These are phyloP conservation scores for Orchestes rusci DNA, from an alignment of 2,888 invertebrate genomes.

Conservation along the genomic window DNA sequence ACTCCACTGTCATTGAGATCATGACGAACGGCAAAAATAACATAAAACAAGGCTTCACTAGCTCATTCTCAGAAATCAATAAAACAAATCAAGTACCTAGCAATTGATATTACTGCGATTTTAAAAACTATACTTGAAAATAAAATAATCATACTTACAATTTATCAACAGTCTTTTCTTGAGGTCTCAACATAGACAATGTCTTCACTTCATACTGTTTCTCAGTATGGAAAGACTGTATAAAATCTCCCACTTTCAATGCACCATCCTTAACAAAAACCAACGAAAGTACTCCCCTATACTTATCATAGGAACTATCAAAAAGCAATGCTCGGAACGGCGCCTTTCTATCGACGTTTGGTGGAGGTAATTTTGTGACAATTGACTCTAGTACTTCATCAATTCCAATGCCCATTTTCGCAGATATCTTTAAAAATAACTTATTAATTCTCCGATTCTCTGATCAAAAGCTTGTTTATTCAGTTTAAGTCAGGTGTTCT, in stretches of 20 bases:
- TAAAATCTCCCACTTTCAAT: constrained; percentile 64
- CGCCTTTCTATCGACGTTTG: constrained; percentile 51
- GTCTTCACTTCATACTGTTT: constrained; percentile 74
- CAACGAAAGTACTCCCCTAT: constrained; percentile 72
- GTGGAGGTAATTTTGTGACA: constrained; percentile 71
- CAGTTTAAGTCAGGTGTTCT: no score
- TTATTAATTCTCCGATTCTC: not conserved
- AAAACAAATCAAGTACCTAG: no score
- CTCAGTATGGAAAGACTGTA: constrained; percentile 62
- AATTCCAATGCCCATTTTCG: constrained; percentile 84
- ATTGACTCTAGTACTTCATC: constrained; percentile 69
- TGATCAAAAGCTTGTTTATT: not conserved
- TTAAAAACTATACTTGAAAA: no score
- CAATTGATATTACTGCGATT: no score
- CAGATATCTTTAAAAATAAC: constrained; percentile 58
- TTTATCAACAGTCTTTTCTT: constrained; percentile 56
- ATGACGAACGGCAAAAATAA: no score
- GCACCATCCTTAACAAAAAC: constrained; percentile 73
- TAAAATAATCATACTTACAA: no score
- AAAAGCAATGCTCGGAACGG: constrained; percentile 78
- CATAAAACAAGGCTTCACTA: no score
- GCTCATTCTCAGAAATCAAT: no score
- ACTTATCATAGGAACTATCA: constrained; percentile 91
- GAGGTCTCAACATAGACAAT: constrained; percentile 73
- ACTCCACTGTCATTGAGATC: no score